phyloP scores from a whole-genome alignment of 2,113 vertebrate genomes.

The Atherinomorus stipes region DNA sequence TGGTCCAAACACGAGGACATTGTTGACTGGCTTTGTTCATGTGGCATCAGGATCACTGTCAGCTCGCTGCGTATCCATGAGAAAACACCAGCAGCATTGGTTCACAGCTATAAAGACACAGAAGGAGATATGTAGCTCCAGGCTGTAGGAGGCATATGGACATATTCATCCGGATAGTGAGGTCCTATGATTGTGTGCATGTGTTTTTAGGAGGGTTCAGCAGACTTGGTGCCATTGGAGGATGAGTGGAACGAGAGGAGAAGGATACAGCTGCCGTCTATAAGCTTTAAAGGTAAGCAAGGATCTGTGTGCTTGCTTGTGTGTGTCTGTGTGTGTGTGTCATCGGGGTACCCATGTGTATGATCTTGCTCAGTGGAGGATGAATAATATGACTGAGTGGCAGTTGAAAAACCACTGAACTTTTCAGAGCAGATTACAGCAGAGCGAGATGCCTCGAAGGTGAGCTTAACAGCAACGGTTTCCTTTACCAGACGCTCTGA shows the following conservation, averaged over 20 bases:
- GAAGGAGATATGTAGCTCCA: slow-evolving; percentile 37
- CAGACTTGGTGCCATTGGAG: slow-evolving; percentile 88
- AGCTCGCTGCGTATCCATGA: slow-evolving; percentile 58
- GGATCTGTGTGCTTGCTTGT: neutral
- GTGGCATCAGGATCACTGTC: slow-evolving; percentile 66
- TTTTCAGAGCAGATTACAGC: slow-evolving; percentile 96
- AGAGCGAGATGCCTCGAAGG: slow-evolving; percentile 83
- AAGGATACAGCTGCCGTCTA: slow-evolving; percentile 92
- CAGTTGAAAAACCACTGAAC: slow-evolving; percentile 97
- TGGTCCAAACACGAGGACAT: neutral
- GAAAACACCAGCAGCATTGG: slow-evolving; percentile 38
- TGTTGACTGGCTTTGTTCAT: slow-evolving; percentile 47
- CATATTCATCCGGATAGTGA: slow-evolving; percentile 33
- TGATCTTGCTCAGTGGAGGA: slow-evolving; percentile 82
- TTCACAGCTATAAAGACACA: slow-evolving; percentile 63
- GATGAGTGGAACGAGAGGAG: slow-evolving; percentile 95
- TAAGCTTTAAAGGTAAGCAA: slow-evolving; percentile 91
- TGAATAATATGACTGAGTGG: slow-evolving; percentile 95
- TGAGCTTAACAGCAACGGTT: slow-evolving; percentile 80
- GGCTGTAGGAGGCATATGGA: slow-evolving; percentile 35
- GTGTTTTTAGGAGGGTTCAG: slow-evolving; percentile 87
- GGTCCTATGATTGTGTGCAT: slow-evolving; percentile 20
- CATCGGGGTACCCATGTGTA: slow-evolving; percentile 23
- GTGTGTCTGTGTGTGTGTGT: slow-evolving; percentile 13
- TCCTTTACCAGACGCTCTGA: slow-evolving; percentile 44